Evolutionary conservation across 2,888 invertebrate species (phyloP).

Genomic region (Pandemis corylana): DNA sequence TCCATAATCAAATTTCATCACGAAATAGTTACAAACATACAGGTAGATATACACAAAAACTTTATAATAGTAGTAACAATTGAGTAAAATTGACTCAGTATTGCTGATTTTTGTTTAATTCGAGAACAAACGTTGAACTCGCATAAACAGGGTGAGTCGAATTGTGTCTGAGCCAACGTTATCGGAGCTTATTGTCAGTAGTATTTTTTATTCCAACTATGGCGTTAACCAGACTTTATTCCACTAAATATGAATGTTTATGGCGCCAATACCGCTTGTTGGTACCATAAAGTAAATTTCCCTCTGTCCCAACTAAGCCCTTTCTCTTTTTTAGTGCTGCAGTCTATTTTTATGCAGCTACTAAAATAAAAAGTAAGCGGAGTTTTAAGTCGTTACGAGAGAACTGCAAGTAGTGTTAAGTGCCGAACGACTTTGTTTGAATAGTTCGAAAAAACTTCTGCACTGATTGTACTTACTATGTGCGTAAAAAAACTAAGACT

Average conservation of each 20-base stretch:
- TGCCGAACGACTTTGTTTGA: constrained; percentile 3
- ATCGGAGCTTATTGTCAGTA: constrained; percentile 3
- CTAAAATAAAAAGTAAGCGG: constrained; percentile 37
- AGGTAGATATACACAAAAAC: no score
- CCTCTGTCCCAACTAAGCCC: constrained; percentile 61
- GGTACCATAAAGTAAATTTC: constrained; percentile 69
- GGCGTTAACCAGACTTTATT: constrained; percentile 21
- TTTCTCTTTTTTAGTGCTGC: constrained; percentile 58
- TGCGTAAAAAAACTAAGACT: no score
- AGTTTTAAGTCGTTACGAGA: constrained; percentile 24
- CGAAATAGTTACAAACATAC: no score
- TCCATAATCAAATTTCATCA: no score
- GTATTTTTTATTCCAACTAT: constrained; percentile 18
- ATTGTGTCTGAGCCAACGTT: neutral
- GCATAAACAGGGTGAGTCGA: neutral
- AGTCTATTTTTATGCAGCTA: constrained; percentile 46
- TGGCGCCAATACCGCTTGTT: constrained; percentile 64
- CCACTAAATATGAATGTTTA: constrained; percentile 69
- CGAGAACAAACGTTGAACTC: neutral
- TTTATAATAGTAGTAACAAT: no score
- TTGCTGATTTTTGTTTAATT: neutral
- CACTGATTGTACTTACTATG: no score
- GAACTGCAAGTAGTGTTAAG: constrained; percentile 17
- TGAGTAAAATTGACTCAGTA: no score
- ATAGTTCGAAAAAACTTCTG: neutral